Percentiles rank a stretch among this genome's conserved stretches.
phyloP scores from a whole-genome alignment of 1,140 invertebrate species.

The Cyclina sinensis region DNA sequence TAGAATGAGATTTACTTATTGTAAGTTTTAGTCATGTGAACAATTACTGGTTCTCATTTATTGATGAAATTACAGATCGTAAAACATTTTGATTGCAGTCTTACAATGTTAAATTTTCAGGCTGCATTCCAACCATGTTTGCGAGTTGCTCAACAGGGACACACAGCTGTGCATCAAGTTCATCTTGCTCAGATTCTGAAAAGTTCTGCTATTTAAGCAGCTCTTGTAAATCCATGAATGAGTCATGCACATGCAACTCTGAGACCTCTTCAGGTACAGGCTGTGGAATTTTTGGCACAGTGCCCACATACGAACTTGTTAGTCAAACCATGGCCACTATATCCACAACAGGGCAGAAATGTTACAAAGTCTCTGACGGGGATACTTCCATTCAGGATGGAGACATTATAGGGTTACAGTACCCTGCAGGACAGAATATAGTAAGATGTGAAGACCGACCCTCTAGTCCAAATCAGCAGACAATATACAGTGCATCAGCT shows the following conservation, averaged over 20 bases:
- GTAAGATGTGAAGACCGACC: constrained; percentile 34
- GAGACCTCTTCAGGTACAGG: neutral
- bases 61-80: too few relatives aligned
- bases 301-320: constrained; percentile 28
- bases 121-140: constrained; percentile 39
- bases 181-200: neutral
- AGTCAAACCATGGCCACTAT: constrained; percentile 2
- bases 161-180: neutral
- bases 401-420: constrained; percentile 58
- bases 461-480: neutral
- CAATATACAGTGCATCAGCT: neutral
- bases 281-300: neutral
- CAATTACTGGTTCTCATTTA: too few relatives aligned
- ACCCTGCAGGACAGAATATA: neutral
- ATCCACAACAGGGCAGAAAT: neutral
- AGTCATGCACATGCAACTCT: constrained; percentile 57
- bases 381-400: constrained; percentile 28
- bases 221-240: constrained; percentile 6
- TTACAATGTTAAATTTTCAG: constrained; percentile 34
- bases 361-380: neutral
- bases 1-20: too few relatives aligned
- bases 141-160: constrained; percentile 14
- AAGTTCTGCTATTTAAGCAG: constrained; percentile 50
- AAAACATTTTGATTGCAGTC: too few relatives aligned
- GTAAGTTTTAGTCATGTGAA: too few relatives aligned